Base-by-base conservation (phyloP, 2,113 vertebrate species). In the Sinocyclocheilus rhinocerous region DNA sequence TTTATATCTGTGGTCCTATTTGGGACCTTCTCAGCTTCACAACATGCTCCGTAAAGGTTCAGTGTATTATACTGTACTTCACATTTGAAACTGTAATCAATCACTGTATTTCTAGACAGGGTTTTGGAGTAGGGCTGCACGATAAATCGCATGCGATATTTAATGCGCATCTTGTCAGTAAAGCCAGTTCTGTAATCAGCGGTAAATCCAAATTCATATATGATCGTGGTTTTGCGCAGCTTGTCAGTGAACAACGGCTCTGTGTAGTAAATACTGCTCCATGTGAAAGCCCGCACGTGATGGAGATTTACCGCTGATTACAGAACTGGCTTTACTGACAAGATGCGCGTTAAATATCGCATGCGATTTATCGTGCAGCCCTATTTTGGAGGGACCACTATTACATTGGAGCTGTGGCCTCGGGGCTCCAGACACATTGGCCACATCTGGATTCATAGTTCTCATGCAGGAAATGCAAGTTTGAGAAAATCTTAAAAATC, bases 31-130 rank as follows among this genome's bases (percentile, higher is more conserved):
- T 75, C 42, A 48, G 72, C 42, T 76, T 76, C 39, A 48, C 45
- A 16, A 26, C 39, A 76, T 76, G 42, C 72, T 50, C 13, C n/a
- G 12, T 75, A 1, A 48, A 16, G 20, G 5, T 76, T 26, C 6
- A n/a, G 12, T 76, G 22, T 76, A 42, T 72, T 42, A n/a, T 42
- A 72, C 7, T 59, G 57, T n/a, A 22, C 36, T 48, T 76, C 72
- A 76, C 36, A 72, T 42, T 72, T 72, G 69, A 72, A 72, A 42
- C 72, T 9, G 22, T 48, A 76, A 76, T 76, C 72, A 76, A 50
- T 76, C 72, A 50, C 42, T 48, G n/a, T 26, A 50, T 76, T 76
- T 76, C 72, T 75, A 75, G 42, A 75, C 22, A n/a, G 39, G 72
- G 5, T 75, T 75, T 75, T n/a, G 42, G 42, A 76, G 42, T 33